Evolutionary conservation across 2,113 vertebrate genomes (phyloP).

Genomic region (Brachyhypopomus occidentalis): DNA sequence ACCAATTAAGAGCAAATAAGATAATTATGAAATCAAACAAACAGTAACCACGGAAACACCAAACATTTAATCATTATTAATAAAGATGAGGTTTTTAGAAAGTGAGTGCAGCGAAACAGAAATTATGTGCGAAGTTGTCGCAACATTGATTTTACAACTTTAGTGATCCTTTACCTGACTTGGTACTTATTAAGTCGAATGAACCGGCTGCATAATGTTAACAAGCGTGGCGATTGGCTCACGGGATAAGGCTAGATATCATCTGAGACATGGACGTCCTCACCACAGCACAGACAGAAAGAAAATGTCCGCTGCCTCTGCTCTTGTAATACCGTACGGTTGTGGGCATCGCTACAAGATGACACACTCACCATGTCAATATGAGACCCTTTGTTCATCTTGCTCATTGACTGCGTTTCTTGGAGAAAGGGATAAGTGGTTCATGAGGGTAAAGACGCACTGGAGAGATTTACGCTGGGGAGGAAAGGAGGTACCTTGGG

Average conservation of each 20-base stretch:
- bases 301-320: slow-evolving; percentile 18
- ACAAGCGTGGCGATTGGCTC: slow-evolving; percentile 57
- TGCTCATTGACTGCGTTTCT: slow-evolving; percentile 29
- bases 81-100: slow-evolving; percentile 50
- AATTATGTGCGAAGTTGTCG: slow-evolving; percentile 31
- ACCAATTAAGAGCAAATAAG: slow-evolving; percentile 57
- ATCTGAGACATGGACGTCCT: slow-evolving; percentile 47
- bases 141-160: slow-evolving; percentile 37
- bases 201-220: slow-evolving; percentile 45
- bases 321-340: not conserved
- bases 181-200: slow-evolving; percentile 35
- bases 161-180: slow-evolving; percentile 45
- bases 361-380: slow-evolving; percentile 5
- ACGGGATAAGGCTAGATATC: slow-evolving; percentile 54
- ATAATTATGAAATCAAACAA: slow-evolving; percentile 47
- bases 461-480: slow-evolving; percentile 20
- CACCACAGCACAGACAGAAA: not conserved
- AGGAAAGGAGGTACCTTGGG: not conserved
- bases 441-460: slow-evolving; percentile 13
- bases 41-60: slow-evolving; percentile 52
- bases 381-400: slow-evolving; percentile 1
- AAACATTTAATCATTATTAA: slow-evolving; percentile 48
- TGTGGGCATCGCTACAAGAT: slow-evolving; percentile 4
- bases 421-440: not conserved
- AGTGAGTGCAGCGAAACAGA: slow-evolving; percentile 55